Percentiles rank a stretch among this genome's conserved stretches.
phyloP scores from a whole-genome alignment of 2,113 vertebrate genomes.

The Caranx melampygus region DNA sequence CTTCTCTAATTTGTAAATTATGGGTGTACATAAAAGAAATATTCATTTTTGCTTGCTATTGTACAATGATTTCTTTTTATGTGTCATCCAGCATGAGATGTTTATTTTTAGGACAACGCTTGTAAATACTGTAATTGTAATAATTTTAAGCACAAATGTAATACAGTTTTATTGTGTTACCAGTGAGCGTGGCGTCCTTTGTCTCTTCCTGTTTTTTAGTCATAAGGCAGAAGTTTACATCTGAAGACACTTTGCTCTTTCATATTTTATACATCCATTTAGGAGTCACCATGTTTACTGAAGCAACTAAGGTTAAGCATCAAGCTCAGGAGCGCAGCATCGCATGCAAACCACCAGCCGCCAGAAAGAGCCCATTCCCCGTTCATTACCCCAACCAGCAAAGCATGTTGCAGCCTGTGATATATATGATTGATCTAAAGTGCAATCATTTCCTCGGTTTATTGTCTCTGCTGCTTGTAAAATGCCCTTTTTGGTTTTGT shows the following conservation, averaged over 20 bases:
- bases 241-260: constrained; percentile 20
- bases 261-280: constrained; percentile 49
- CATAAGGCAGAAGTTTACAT: not conserved
- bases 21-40: constrained; percentile 78
- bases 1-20: constrained; percentile 76
- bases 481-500: constrained; percentile 50
- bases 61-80: constrained; percentile 83
- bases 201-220: constrained; percentile 31
- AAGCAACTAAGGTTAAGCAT: constrained; percentile 70
- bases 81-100: constrained; percentile 97
- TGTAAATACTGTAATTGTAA: constrained; percentile 99
- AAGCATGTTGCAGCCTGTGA: constrained; percentile 73
- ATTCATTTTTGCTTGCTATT: constrained; percentile 87
- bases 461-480: constrained; percentile 68
- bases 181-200: constrained; percentile 78
- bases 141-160: constrained; percentile 99
- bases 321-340: constrained; percentile 65
- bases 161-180: constrained; percentile 99
- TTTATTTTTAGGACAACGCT: constrained; percentile 93
- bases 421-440: constrained; percentile 72
- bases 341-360: constrained; percentile 63
- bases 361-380: constrained; percentile 50
- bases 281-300: constrained; percentile 54
- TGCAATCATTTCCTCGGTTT: constrained; percentile 72
- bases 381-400: constrained; percentile 75